Conservation (phyloP, 1,140 invertebrate species). For the Anoplolepis gracilipes region DNA sequence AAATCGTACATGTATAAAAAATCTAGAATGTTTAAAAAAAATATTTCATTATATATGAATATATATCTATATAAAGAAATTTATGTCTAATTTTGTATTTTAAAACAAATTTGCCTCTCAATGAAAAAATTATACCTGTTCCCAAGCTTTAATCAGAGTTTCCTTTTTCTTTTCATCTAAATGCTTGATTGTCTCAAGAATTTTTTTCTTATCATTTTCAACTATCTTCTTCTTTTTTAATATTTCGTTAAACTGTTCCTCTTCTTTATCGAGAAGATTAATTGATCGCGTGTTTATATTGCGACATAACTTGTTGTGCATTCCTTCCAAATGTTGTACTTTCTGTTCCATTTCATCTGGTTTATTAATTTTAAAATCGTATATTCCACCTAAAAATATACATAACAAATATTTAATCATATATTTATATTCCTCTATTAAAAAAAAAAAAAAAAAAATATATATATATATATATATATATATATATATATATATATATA, state of each 20-base stretch:
- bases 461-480: too few species aligned
- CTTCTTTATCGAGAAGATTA: conserved; percentile 93
- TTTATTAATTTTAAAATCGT: conserved; percentile 82
- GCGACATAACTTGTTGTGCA: conserved; percentile 91
- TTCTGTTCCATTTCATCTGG: conserved; percentile 86
- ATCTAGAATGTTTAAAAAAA: not conserved
- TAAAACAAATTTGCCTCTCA: not conserved
- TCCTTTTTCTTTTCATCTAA: conserved; percentile 96
- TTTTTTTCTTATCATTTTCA: conserved; percentile 94
- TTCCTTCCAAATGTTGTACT: conserved; percentile 88
- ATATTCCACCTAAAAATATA: conserved; percentile 80
- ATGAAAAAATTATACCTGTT: conserved; percentile 86
- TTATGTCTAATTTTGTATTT: not conserved
- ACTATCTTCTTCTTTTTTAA: conserved; percentile 93
- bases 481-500: too few species aligned
- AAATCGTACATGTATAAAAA: not conserved
- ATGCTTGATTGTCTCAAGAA: conserved; percentile 93
- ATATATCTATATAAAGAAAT: too few species aligned
- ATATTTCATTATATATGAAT: not conserved
- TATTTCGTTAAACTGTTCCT: conserved; percentile 94
- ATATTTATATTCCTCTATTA: not conserved
- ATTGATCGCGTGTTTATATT: conserved; percentile 95
- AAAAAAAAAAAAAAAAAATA: too few species aligned
- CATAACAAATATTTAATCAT: not conserved
- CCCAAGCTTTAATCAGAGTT: conserved; percentile 93